phyloP scores from a whole-genome alignment of 1,140 invertebrate genomes.

The Pseudomyrmex flavicornis region DNA sequence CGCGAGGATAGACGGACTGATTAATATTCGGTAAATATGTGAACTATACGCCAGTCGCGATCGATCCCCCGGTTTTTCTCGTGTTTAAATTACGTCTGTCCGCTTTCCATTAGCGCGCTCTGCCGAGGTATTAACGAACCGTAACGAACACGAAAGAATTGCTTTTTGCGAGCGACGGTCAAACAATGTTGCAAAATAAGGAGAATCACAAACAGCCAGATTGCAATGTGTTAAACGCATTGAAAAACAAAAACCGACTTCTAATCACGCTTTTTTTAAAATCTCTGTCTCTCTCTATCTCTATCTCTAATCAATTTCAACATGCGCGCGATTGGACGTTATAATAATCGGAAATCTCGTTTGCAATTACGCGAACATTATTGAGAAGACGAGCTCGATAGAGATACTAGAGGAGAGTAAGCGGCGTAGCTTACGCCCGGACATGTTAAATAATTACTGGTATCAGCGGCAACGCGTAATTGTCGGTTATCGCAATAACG shows the following conservation, averaged over 20 bases:
- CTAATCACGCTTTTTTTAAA: not conserved
- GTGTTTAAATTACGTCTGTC: conserved; percentile 57
- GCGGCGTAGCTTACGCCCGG: not conserved
- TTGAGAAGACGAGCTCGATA: conserved; percentile 20
- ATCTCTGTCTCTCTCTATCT: too few relatives aligned
- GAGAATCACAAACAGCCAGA: not conserved
- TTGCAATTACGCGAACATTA: conserved; percentile 10
- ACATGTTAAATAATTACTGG: conserved; percentile 40
- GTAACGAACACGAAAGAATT: conserved; percentile 12
- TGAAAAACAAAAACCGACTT: not conserved
- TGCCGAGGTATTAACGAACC: conserved; percentile 46
- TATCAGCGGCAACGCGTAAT: conserved; percentile 47
- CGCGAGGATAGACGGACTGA: not conserved
- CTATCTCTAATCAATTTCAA: not conserved
- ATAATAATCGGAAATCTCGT: not conserved
- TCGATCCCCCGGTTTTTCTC: conserved; percentile 51
- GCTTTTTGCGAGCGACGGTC: conserved; percentile 23
- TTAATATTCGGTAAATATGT: conserved; percentile 63
- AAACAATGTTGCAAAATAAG: not conserved
- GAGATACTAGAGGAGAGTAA: not conserved
- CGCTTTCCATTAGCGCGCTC: conserved; percentile 52
- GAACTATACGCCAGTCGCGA: conserved; percentile 41
- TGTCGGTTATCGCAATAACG: conserved; percentile 40
- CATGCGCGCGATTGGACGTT: not conserved
- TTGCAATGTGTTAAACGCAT: not conserved